Evolutionary conservation across 2,888 invertebrate species (phyloP).

Genomic region (Panzeria rudis): DNA sequence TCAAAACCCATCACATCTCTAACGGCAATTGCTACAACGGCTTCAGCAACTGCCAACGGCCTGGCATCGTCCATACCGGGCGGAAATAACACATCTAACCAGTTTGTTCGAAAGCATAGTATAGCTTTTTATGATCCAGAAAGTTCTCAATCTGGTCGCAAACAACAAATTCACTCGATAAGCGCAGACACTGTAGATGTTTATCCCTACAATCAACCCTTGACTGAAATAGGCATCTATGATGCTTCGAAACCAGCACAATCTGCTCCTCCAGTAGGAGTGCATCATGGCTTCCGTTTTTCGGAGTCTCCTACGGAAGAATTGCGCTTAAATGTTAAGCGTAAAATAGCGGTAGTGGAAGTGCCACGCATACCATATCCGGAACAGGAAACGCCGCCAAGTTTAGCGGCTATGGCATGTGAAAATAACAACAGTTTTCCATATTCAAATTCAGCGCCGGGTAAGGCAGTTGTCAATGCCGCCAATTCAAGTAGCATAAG

Average conservation of each 20-base stretch:
- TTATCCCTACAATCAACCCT: slow-evolving; percentile 79
- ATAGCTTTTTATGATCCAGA: slow-evolving; percentile 82
- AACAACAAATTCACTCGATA: slow-evolving; percentile 82
- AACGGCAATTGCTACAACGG: slow-evolving; percentile 63
- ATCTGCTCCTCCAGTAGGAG: slow-evolving; percentile 69
- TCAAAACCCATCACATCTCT: slow-evolving; percentile 63
- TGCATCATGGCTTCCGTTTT: slow-evolving; percentile 77
- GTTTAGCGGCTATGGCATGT: slow-evolving; percentile 63
- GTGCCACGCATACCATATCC: slow-evolving; percentile 75
- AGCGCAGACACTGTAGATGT: slow-evolving; percentile 82
- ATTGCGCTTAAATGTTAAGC: slow-evolving; percentile 79
- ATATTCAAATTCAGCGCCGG: slow-evolving; percentile 76
- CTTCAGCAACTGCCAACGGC: slow-evolving; percentile 66
- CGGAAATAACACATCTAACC: slow-evolving; percentile 72
- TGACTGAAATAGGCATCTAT: slow-evolving; percentile 65
- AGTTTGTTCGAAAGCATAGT: slow-evolving; percentile 81
- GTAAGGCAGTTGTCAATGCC: slow-evolving; percentile 76
- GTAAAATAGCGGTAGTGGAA: slow-evolving; percentile 80
- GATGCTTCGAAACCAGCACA: slow-evolving; percentile 55
- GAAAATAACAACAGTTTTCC: slow-evolving; percentile 81
- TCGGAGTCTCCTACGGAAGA: slow-evolving; percentile 80
- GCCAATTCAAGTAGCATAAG: slow-evolving; percentile 80
- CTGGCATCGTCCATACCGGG: slow-evolving; percentile 23
- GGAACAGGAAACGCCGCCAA: slow-evolving; percentile 71
- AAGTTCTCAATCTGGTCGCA: slow-evolving; percentile 80